Percentiles rank a stretch among this genome's conserved stretches.
phyloP scores from a whole-genome alignment of 2,113 vertebrate species.

The Triplophysa rosa region DNA sequence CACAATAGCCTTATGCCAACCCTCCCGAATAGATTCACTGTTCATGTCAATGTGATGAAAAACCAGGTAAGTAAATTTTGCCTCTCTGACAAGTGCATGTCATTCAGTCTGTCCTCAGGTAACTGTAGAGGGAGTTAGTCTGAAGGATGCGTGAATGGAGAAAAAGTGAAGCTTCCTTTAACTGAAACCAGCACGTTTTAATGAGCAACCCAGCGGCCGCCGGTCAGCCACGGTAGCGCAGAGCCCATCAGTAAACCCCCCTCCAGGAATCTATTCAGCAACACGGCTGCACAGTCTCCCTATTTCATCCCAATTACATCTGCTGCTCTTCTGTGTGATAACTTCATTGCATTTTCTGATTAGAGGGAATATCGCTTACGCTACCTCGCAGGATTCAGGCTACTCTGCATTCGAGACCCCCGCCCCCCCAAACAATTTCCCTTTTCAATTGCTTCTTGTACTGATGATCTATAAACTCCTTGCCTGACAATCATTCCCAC shows the following conservation, averaged over 20 bases:
- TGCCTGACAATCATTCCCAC: conserved; percentile 61
- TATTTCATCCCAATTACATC: conserved; percentile 29
- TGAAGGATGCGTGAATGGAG: conserved; percentile 13
- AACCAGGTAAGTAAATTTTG: conserved; percentile 35
- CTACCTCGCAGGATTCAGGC: conserved; percentile 34
- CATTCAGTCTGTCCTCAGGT: conserved; percentile 33
- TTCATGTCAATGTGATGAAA: conserved; percentile 38
- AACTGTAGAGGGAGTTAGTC: conserved; percentile 15
- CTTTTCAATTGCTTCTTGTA: neutral
- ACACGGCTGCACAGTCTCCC: neutral
- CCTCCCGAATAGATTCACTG: conserved; percentile 15
- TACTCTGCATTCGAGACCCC: neutral
- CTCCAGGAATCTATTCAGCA: conserved; percentile 13
- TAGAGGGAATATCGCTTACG: conserved; percentile 32
- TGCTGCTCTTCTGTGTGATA: conserved; percentile 8
- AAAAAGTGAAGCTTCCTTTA: conserved; percentile 22
- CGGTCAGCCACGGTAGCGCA: conserved; percentile 11
- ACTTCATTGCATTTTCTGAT: conserved; percentile 37
- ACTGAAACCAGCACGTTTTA: conserved; percentile 30
- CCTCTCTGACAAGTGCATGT: conserved; percentile 11
- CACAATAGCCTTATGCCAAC: conserved; percentile 11
- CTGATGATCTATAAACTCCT: conserved; percentile 40
- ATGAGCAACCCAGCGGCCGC: conserved; percentile 40
- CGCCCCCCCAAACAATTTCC: neutral
- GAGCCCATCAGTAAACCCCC: neutral